Conservation (phyloP, 2,888 invertebrate genomes). For the Enchytraeus crypticus region DNA sequence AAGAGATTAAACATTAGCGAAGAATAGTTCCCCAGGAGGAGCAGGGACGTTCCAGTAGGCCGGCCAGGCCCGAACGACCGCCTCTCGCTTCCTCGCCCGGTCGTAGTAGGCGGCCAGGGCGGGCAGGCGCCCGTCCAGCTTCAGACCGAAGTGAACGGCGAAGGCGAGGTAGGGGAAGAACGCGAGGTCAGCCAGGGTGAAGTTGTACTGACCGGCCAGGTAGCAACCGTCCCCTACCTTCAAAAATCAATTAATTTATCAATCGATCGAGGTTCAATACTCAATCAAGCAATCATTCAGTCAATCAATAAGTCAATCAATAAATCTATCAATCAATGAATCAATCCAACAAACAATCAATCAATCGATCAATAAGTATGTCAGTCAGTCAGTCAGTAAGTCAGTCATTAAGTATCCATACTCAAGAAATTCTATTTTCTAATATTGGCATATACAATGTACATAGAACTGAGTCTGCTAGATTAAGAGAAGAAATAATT, state of each 20-base stretch:
- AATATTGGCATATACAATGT: background rate
- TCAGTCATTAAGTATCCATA: no score
- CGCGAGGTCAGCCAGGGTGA: constrained; percentile 4
- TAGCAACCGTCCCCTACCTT: background rate
- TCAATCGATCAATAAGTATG: no score
- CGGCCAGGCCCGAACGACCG: background rate
- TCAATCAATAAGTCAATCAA: no score
- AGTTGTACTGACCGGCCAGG: background rate
- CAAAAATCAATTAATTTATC: no score
- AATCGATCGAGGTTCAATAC: no score
- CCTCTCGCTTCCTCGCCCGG: background rate
- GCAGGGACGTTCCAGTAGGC: background rate
- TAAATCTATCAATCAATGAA: no score
- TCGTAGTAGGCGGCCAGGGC: constrained; percentile 1
- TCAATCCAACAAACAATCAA: no score
- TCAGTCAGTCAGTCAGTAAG: no score
- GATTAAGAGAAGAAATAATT: no score
- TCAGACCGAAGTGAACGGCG: constrained; percentile 2
- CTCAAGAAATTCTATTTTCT: background rate
- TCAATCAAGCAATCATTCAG: no score
- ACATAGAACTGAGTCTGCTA: no score
- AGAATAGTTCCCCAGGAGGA: background rate
- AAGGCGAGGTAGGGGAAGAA: constrained; percentile 4
- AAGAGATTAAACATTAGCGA: constrained; percentile 1
- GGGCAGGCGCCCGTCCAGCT: background rate